Evolutionary conservation across 2,797 vertebrate genomes (phyloP).

Genomic region (Melanotaenia boesemani): DNA sequence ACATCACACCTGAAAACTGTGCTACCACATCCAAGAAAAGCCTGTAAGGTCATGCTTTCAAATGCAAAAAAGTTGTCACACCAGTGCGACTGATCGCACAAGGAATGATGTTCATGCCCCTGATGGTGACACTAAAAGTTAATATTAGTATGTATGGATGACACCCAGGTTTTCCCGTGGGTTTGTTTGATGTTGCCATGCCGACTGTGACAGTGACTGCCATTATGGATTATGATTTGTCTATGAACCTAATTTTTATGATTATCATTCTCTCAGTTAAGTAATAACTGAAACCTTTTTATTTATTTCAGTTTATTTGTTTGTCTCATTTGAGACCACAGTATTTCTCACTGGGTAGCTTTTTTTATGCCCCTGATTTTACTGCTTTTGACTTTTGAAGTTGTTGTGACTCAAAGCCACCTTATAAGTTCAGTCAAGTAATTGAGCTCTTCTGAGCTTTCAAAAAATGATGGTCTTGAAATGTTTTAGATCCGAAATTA

Average conservation of each 20-base stretch:
- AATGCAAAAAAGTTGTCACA: conserved; percentile 32
- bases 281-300: not conserved
- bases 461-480: not conserved
- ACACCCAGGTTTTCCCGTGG: conserved; percentile 4
- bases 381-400: not conserved
- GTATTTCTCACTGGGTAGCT: not conserved
- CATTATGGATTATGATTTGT: not conserved
- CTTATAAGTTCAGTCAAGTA: not conserved
- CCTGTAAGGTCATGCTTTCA: conserved; percentile 19
- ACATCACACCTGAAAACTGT: conserved; percentile 39
- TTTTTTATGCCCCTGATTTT: conserved; percentile 8
- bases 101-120: not conserved
- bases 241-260: not conserved
- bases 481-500: conserved; percentile 1
- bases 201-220: conserved; percentile 27
- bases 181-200: conserved; percentile 49
- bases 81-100: not conserved
- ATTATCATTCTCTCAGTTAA: not conserved
- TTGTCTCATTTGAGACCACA: not conserved
- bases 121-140: conserved; percentile 18
- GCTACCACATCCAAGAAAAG: conserved; percentile 3
- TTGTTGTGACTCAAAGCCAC: not conserved
- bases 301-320: not conserved
- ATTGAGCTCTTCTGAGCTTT: not conserved
- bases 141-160: conserved; percentile 38